A percentile compares a stretch with the other conserved stretches of the same genome.
Evolutionary conservation across 1,140 invertebrate species (phyloP).

Genomic region (Phymorhynchus buccinoides): DNA sequence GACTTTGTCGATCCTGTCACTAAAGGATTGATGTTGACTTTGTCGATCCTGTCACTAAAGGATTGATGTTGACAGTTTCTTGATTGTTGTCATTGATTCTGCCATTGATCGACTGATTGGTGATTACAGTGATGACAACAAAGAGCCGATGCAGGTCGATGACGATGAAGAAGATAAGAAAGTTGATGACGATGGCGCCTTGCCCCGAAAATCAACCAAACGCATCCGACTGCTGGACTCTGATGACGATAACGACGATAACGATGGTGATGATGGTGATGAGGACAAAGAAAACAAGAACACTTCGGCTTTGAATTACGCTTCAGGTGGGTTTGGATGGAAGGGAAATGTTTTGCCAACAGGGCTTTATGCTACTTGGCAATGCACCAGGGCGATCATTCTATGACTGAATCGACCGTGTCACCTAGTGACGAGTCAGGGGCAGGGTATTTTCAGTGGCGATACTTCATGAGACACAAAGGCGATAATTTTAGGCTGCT

Average conservation of each 20-base stretch:
- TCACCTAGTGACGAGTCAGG: constrained; percentile 22
- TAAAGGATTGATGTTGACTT: no score
- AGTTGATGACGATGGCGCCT: no score
- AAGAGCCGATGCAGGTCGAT: no score
- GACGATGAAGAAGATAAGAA: no score
- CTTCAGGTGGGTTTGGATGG: not conserved
- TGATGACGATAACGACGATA: constrained; percentile 15
- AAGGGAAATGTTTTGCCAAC: no score
- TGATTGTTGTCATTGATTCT: no score
- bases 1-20: no score
- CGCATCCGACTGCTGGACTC: constrained; percentile 28
- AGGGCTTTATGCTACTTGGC: no score
- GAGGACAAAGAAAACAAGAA: constrained; percentile 6
- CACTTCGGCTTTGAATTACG: not conserved
- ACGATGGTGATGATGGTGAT: not conserved
- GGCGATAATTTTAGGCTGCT: not conserved
- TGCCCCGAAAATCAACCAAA: not conserved
- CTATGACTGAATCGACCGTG: not conserved
- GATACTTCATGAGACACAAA: constrained; percentile 31
- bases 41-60: no score
- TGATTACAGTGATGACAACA: no score
- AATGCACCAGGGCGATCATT: not conserved
- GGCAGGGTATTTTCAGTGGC: constrained; percentile 29
- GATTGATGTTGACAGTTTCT: no score
- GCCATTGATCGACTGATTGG: no score